Conservation (phyloP, 2,113 vertebrate genomes). For the Felis chaus region DNA sequence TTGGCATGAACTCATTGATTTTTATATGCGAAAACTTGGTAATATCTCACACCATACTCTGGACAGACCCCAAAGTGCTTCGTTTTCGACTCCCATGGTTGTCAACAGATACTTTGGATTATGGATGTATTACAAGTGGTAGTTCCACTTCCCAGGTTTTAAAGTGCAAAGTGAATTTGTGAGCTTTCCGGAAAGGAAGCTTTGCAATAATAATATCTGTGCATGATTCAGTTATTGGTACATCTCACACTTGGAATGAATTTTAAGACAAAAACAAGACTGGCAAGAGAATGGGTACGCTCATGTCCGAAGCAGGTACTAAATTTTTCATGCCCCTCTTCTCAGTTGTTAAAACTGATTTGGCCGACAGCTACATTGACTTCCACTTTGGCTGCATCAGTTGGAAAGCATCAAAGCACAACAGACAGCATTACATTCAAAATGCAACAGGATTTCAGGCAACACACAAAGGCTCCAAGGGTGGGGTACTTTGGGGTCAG, state of each 20-base stretch:
- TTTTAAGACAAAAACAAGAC: slow-evolving; percentile 49
- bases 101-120: background rate
- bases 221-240: background rate
- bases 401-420: slow-evolving; percentile 62
- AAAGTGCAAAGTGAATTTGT: background rate
- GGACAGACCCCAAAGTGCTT: background rate
- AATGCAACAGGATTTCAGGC: slow-evolving; percentile 55
- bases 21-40: background rate
- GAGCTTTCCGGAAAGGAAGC: background rate
- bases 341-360: background rate
- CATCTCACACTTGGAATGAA: background rate
- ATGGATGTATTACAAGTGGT: background rate
- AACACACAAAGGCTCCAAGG: slow-evolving; percentile 58
- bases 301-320: slow-evolving; percentile 43
- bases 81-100: background rate
- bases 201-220: background rate
- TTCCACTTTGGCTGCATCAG: background rate
- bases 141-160: background rate
- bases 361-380: slow-evolving; percentile 36
- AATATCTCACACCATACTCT: background rate
- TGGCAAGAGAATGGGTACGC: slow-evolving; percentile 11
- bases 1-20: background rate
- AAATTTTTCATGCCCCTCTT: background rate
- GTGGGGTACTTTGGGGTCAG: background rate
- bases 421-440: slow-evolving; percentile 62